These are phyloP conservation scores for Patiria miniata DNA, from an alignment of 35 echinoderm and acorn worm species.

Conservation along the genomic window DNA sequence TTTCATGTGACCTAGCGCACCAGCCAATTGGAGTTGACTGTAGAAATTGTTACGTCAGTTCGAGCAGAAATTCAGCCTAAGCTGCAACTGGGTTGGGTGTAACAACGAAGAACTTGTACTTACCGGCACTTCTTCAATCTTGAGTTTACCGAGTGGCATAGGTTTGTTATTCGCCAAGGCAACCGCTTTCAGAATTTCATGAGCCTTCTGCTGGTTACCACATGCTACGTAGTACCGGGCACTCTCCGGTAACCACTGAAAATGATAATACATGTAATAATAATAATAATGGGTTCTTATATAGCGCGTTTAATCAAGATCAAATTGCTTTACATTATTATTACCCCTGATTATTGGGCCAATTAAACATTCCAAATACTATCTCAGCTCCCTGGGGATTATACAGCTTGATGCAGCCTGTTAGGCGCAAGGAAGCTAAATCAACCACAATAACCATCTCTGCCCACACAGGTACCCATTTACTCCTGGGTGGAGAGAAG, in stretches of 20 bases:
- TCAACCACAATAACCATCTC: too few species aligned
- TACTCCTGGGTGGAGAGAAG: too few species aligned
- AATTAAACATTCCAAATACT: too few species aligned
- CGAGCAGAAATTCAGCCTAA: background rate
- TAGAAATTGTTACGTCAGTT: too few species aligned
- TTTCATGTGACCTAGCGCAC: too few species aligned
- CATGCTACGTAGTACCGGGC: conserved; percentile 90
- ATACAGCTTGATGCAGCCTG: too few species aligned
- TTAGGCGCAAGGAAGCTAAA: too few species aligned
- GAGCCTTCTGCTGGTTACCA: conserved; percentile 85
- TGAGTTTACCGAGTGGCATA: conserved; percentile 92
- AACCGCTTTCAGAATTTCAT: conserved; percentile 79
- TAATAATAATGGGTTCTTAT: background rate
- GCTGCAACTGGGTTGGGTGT: background rate
- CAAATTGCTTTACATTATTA: too few species aligned
- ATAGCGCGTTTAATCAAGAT: background rate
- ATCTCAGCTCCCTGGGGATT: too few species aligned
- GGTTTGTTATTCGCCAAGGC: conserved; percentile 92
- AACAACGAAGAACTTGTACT: conserved; percentile 16
- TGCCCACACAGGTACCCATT: too few species aligned
- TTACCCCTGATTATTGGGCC: too few species aligned
- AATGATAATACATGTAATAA: conserved; percentile 24
- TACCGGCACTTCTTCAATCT: conserved; percentile 64
- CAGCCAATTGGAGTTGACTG: too few species aligned
- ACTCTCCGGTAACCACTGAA: conserved; percentile 99